Evolutionary conservation across 2,888 invertebrate species (phyloP).

Genomic region (Yponomeuta malinellus): DNA sequence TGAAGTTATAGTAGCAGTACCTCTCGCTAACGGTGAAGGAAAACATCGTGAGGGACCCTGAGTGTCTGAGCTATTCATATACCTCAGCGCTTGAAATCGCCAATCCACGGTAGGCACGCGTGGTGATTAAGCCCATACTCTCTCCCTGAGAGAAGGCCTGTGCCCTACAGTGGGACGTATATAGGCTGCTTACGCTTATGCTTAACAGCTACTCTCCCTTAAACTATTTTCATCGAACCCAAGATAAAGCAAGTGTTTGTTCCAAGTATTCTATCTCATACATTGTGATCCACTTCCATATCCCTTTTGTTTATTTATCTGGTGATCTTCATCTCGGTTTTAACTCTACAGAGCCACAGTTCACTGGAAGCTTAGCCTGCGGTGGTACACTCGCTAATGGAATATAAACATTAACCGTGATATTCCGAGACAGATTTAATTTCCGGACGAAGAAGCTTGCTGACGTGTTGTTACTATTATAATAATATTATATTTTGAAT

Average conservation of each 20-base stretch:
- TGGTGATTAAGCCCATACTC: no score
- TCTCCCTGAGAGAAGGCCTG: no score
- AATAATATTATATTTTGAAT: background rate
- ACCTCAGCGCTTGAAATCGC: no score
- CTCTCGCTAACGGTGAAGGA: no score
- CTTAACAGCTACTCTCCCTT: no score
- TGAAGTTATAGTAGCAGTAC: no score
- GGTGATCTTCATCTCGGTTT: background rate
- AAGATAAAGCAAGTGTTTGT: background rate
- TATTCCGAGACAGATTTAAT: background rate
- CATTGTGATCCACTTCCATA: background rate
- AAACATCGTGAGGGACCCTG: no score
- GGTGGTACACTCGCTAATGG: background rate
- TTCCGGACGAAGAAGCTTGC: background rate
- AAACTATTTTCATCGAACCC: background rate
- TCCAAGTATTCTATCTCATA: background rate
- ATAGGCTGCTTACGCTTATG: no score
- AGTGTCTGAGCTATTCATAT: no score
- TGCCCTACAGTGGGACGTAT: no score
- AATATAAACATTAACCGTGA: conserved; percentile 3
- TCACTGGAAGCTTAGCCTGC: background rate
- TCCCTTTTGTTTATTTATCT: background rate
- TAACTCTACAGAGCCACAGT: background rate
- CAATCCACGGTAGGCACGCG: no score
- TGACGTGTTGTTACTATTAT: background rate